Percentiles rank a stretch among this genome's conserved stretches.
phyloP scores from a whole-genome alignment of 2,113 vertebrate genomes.

The Ictalurus punctatus region DNA sequence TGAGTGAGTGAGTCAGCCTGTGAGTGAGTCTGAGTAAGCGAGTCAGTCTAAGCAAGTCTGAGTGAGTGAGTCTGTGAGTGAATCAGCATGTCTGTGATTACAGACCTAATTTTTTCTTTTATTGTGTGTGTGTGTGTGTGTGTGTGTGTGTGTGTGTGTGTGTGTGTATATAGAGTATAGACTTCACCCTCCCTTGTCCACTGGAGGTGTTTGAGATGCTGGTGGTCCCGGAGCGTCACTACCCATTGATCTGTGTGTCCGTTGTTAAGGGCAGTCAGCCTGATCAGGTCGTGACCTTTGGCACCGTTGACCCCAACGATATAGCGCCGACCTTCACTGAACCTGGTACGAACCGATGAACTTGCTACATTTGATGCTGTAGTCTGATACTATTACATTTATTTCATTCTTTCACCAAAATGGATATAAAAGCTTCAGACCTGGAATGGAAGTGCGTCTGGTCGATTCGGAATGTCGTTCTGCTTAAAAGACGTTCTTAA shows the following conservation, averaged over 20 bases:
- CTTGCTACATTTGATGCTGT: background rate
- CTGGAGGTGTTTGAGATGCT: constrained; percentile 96
- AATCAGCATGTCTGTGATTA: background rate
- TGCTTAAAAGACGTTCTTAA: background rate
- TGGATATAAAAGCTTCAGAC: background rate
- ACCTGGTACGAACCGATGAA: constrained; percentile 73
- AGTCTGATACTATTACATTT: background rate
- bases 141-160: constrained; percentile 32
- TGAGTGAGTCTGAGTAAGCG: background rate
- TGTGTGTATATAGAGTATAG: constrained; percentile 81
- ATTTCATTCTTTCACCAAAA: background rate
- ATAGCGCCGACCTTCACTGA: constrained; percentile 94
- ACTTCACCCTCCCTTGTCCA: constrained; percentile 93
- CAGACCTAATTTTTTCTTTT: background rate
- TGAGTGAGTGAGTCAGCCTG: background rate
- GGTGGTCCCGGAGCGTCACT: constrained; percentile 93
- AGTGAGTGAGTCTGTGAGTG: background rate
- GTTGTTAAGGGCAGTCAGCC: constrained; percentile 92
- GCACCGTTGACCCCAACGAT: constrained; percentile 95
- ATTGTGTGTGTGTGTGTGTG: constrained; percentile 5
- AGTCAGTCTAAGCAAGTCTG: background rate
- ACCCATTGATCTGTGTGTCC: constrained; percentile 93
- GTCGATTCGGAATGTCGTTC: background rate
- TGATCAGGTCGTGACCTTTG: constrained; percentile 93
- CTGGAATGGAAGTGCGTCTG: background rate